Evolutionary conservation across 2,113 vertebrate genomes (phyloP), one percentile per base, ranked within the genome.

Genomic region (Mus pahari): DNA sequence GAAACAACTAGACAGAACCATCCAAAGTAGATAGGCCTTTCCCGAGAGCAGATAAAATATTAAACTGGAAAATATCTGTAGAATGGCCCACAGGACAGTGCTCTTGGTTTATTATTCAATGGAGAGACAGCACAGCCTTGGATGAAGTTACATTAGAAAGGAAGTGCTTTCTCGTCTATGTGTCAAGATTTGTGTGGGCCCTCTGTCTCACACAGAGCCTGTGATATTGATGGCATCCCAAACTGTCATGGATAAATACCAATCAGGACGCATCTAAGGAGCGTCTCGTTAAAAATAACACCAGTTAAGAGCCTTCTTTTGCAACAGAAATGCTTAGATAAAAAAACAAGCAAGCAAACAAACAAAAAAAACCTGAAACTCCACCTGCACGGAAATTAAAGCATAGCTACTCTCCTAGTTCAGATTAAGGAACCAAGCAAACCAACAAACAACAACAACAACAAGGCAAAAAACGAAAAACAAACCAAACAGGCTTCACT

Each of bases 1-100:
- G 93, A 96, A 95, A 75, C 62, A 82, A 78, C 86, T 70, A 94
- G 55, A 92, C 42, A 88, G 50, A 64, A 82, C 88, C 90, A 94
- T 83, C 70, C 95, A 66, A 74, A 96, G 94, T 31, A 33, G 94
- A 98, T 13, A 97, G 91, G 83, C 92, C 97, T 98, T 98, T 98
- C 70, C 87, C 90, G 33, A 92, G n/a, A 96, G 78, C 74, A 92
- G 94, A 95, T 95, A 58, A 96, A 92, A 96, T 94, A 96, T 66
- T 86, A 83, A 66, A 74, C 42, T 94, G 88, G 64, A 94, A 96
- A 96, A 96, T 81, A 94, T 91, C 86, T 90, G 20, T 73, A 20
- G 88, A 14, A 66, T 48, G 84, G 36, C 2, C 39, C 36, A 48
- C 11, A 22, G 39, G 92, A 90, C 73, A 90, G 92, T 89, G 58